These are phyloP conservation scores for Neostethus bicornis DNA, from an alignment of 2,797 vertebrate species.

Conservation along the genomic window DNA sequence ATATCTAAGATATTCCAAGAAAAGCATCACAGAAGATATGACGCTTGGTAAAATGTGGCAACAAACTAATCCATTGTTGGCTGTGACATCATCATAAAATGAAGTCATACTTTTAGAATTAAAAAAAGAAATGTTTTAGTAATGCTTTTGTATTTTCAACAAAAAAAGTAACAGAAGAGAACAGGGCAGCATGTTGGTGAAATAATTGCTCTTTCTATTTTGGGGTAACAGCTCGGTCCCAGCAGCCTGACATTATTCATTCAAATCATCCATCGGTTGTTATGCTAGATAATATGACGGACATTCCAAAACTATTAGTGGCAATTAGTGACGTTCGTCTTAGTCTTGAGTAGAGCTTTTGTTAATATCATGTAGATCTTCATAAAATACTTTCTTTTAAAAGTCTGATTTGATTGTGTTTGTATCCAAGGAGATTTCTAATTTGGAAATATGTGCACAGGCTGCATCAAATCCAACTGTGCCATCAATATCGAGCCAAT, in stretches of 20 bases:
- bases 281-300: not conserved
- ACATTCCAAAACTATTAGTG: not conserved
- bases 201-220: not conserved
- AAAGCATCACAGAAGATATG: conserved; percentile 1
- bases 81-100: conserved; percentile 5
- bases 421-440: not conserved
- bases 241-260: not conserved
- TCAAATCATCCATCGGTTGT: no score
- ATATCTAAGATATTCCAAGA: not conserved
- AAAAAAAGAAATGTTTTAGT: no score
- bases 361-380: no score
- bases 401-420: not conserved
- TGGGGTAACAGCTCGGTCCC: not conserved
- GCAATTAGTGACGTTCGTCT: not conserved
- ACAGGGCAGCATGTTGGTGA: not conserved
- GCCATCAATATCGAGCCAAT: not conserved
- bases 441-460: not conserved
- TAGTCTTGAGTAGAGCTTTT: not conserved
- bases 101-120: no score
- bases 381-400: no score
- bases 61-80: not conserved
- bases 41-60: conserved; percentile 4
- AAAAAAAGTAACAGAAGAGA: no score
- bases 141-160: no score
- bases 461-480: not conserved